phyloP scores from a whole-genome alignment of 2,797 vertebrate species.

The Strix occidentalis region DNA sequence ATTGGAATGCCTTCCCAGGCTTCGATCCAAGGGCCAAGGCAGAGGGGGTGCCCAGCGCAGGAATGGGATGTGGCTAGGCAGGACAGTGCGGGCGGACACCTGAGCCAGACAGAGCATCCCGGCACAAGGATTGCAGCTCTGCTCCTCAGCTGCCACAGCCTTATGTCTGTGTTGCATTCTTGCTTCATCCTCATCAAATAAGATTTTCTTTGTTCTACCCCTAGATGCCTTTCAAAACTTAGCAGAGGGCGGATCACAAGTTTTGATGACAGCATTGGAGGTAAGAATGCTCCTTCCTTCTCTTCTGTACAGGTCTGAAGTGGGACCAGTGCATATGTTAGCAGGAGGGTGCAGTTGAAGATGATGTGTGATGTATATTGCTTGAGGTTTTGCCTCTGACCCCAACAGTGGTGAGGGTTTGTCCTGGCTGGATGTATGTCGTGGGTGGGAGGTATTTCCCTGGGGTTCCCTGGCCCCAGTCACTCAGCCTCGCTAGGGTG shows the following conservation, averaged over 20 bases:
- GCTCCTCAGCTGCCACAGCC: neutral
- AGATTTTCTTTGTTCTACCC: neutral
- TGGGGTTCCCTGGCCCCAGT: neutral
- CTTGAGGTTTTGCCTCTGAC: neutral
- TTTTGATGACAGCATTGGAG: conserved; percentile 47
- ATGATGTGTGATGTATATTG: neutral
- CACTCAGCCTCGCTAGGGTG: accelerated
- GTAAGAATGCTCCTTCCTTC: conserved; percentile 45
- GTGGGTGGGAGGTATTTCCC: neutral
- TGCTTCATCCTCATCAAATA: neutral
- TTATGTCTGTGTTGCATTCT: neutral
- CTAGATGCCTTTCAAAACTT: conserved; percentile 74
- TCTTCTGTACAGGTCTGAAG: neutral
- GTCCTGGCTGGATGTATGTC: neutral
- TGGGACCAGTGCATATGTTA: neutral
- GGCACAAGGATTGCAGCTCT: neutral
- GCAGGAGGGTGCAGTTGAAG: neutral
- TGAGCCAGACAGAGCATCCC: neutral
- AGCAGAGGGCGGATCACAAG: conserved; percentile 49
- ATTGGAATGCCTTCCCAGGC: neutral
- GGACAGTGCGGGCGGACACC: neutral
- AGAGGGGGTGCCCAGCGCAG: neutral
- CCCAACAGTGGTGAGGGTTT: neutral
- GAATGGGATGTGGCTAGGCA: neutral
- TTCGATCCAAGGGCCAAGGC: neutral